phyloP scores from a whole-genome alignment of 2,797 vertebrate genomes.

The Gallirallus australis region DNA sequence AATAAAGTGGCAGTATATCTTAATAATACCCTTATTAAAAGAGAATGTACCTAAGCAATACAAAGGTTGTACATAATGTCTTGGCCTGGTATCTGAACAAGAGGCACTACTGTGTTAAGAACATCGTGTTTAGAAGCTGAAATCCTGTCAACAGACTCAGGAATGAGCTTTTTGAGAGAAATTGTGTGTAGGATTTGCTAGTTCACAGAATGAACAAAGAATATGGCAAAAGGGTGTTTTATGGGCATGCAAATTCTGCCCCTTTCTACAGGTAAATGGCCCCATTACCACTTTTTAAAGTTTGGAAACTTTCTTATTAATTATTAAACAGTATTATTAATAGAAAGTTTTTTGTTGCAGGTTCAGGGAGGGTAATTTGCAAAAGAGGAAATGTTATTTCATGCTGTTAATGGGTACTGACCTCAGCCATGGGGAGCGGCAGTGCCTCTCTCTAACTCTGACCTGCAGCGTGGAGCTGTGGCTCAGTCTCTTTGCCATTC shows the following conservation, averaged over 20 bases:
- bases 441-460: neutral
- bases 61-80: neutral
- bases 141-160: neutral
- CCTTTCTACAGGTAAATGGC: neutral
- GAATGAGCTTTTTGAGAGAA: neutral
- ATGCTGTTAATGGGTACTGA: neutral
- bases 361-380: neutral
- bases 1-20: neutral
- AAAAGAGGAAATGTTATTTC: neutral
- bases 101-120: neutral
- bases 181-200: neutral
- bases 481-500: neutral
- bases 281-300: neutral
- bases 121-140: neutral
- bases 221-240: neutral
- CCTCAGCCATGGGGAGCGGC: neutral
- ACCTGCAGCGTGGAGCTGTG: accelerated
- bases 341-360: neutral
- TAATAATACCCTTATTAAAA: neutral
- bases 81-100: neutral
- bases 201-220: neutral
- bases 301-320: neutral
- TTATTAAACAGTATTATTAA: neutral
- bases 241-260: neutral
- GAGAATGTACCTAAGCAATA: neutral